Base-by-base conservation (phyloP, 2,797 vertebrate species). In the Huso huso region DNA sequence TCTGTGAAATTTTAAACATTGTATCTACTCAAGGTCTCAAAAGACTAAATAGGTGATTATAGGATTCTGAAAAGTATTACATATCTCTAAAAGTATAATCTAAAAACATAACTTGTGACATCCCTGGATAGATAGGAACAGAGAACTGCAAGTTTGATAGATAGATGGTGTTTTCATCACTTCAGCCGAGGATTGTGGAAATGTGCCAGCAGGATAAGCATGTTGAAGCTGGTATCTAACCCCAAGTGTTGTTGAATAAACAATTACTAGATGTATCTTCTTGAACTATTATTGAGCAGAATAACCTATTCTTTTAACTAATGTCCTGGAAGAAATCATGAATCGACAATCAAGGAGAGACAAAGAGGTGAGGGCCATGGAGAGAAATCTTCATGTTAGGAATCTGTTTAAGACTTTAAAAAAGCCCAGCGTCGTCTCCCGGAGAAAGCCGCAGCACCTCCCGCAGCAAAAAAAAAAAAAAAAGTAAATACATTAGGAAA, bases 111-210 rank as follows among this genome's bases (percentile, higher is more conserved):
- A 55, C 60, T 57, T n/a, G 61, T 37, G 64, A 60, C 50, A 51
- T 60, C 13, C 49, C 12, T 48, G 48, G 12, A 61, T 13, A 53
- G 55, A 49, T 37, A 1, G 57, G 12, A 58, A 61, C 68, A 66
- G 50, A 18, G 52, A 63, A 57, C 15, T 2, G 12, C 5, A 62
- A 37, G 61, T 15, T 48, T 72, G 72, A 75, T 70, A 65, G 72
- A 75, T 70, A 65, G 69, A 75, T 71, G 72, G 49, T 66, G 55
- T 51, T 69, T 66, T 74, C 70, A 65, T 49, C 57, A 13, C 61
- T 64, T 11, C 62, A 48, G 15, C 48, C 23, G 37, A 37, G 37
- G 68, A 70, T 52, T 11, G 66, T 58, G 61, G 15, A 63, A 65
- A 53, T 64, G 69, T 65, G 58, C 63, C 60, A 64, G 52, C 49